Base-by-base conservation (phyloP, 92 coral and sea anemone genomes). In the Zoanthus solanderi region DNA sequence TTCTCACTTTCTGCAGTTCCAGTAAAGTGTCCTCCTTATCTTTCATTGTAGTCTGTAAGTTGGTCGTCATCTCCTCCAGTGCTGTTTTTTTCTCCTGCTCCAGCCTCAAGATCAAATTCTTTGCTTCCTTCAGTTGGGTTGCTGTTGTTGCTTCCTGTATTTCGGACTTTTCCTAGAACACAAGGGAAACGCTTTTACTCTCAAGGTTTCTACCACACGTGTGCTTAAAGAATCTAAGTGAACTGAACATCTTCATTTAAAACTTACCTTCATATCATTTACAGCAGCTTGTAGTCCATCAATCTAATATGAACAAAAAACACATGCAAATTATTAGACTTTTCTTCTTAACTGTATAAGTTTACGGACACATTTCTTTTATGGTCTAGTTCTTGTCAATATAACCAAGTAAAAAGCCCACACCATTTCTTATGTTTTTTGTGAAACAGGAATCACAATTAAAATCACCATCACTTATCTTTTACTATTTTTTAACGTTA, bases 41-140 rank as follows among this genome's bases (percentile, higher is more conserved):
- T 71, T 89, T 83, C 89, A 97, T 93, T 8, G 96, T 92, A 12
- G 90, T 88, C 84, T 97, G 98, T 37, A 97, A 76, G 74, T 95
- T 97, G 88, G 91, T 87, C 99, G 95, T 97, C 99, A 97, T 97
- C 78, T 97, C 99, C 88, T 97, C 98, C 45, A 97, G 94, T 28
- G 98, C 99, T 0, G 89, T 92, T 78, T 95, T 94, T 87, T 97
- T 97, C 91, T 97, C 99, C 66, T 93, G 97, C 58, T 97, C 97
- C 66, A 94, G 78, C 45, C 98, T 84, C 12, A 95, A 90, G 87
- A 95, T 95, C 61, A 95, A 86, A 31, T 89, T 87, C 78, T 95
- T 95, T 61, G 98, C 98, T 77, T 95, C 98, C 46, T 94, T 89
- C 88, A 95, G 78, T 76, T 95, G 98, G 58, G 91, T 91, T 1